These are phyloP conservation scores for Drosophila paucipuncta DNA, from an alignment of 2,888 invertebrate genomes.

Conservation along the genomic window DNA sequence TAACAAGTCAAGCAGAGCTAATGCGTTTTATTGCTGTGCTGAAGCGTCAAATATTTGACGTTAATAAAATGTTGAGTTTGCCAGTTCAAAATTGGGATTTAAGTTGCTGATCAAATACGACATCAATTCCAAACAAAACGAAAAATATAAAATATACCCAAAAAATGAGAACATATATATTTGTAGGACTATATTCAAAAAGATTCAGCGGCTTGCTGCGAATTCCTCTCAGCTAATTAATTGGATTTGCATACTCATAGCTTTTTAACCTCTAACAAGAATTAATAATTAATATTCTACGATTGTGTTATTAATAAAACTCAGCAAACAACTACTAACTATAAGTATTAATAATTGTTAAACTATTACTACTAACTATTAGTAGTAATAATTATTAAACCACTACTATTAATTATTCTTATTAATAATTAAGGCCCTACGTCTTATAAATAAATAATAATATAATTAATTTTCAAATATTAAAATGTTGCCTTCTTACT, in stretches of 20 bases:
- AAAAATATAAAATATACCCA: not conserved
- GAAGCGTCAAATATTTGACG: constrained; percentile 29
- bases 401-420: not conserved
- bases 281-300: not conserved
- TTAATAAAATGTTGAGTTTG: constrained; percentile 7
- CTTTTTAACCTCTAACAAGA: not conserved
- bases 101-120: constrained; percentile 18
- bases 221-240: not conserved
- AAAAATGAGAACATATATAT: not conserved
- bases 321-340: not conserved
- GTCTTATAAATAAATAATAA: not conserved
- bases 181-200: not conserved
- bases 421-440: not conserved
- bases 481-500: not conserved
- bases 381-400: not conserved
- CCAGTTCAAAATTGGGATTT: not conserved
- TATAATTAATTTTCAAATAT: not conserved
- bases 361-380: not conserved
- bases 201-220: not conserved
- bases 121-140: not conserved
- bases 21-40: constrained; percentile 35
- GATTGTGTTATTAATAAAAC: not conserved
- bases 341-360: not conserved
- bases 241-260: not conserved
- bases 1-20: constrained; percentile 40